Conservation (phyloP, 1,140 invertebrate genomes). For the Drosophila miranda region DNA sequence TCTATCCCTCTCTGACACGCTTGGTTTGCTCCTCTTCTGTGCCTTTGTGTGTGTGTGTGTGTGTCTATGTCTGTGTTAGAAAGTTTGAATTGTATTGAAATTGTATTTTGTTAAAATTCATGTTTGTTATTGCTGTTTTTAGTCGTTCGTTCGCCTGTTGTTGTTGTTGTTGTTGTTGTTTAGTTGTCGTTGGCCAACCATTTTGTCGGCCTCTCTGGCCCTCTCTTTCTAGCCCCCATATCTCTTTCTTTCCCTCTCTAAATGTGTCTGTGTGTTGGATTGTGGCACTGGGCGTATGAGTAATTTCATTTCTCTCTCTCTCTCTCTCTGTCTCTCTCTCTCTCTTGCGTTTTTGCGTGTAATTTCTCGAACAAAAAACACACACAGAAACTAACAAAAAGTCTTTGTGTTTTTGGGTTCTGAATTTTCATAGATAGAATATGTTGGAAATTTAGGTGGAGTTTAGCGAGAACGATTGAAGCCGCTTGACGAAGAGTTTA, state of each 20-base stretch:
- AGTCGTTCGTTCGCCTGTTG: slow-evolving; percentile 47
- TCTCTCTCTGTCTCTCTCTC: slow-evolving; percentile 42
- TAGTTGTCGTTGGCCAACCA: slow-evolving; percentile 75
- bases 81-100: slow-evolving; percentile 82
- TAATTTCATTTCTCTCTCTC: slow-evolving; percentile 39
- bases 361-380: slow-evolving; percentile 47
- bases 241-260: slow-evolving; percentile 1
- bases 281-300: slow-evolving; percentile 54
- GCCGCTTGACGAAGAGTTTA: no score
- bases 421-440: not conserved
- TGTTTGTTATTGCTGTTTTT: slow-evolving; percentile 75
- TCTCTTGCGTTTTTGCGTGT: slow-evolving; percentile 55
- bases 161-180: slow-evolving; percentile 61
- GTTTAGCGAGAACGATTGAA: no score
- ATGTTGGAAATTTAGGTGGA: no score
- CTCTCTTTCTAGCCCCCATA: slow-evolving; percentile 24
- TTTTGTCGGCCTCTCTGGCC: slow-evolving; percentile 63
- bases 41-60: slow-evolving; percentile 9
- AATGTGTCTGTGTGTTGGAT: slow-evolving; percentile 17
- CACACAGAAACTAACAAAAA: slow-evolving; percentile 9
- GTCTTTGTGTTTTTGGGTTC: slow-evolving; percentile 24
- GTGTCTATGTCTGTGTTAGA: slow-evolving; percentile 64
- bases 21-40: slow-evolving; percentile 2
- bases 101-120: slow-evolving; percentile 82
- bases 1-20: slow-evolving; percentile 22